These are phyloP conservation scores for Seriola aureovittata DNA, from an alignment of 2,113 vertebrate genomes.

Conservation along the genomic window DNA sequence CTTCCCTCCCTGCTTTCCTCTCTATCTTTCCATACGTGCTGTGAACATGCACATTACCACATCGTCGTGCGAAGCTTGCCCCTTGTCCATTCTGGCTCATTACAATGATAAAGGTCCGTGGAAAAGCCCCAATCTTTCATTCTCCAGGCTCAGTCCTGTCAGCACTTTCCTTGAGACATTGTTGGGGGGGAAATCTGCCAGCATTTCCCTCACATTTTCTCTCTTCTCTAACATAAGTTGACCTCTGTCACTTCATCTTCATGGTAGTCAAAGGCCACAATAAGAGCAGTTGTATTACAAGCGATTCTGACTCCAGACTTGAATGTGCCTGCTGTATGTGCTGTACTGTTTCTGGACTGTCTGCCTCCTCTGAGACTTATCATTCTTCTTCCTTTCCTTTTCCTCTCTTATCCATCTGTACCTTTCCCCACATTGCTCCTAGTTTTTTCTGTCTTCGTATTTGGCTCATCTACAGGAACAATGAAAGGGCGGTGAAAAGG, in stretches of 20 bases:
- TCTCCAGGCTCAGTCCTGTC: conserved; percentile 45
- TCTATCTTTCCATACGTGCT: conserved; percentile 57
- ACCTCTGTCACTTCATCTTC: conserved; percentile 56
- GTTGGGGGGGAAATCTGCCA: conserved; percentile 34
- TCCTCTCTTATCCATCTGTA: conserved; percentile 16
- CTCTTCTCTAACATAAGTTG: conserved; percentile 31
- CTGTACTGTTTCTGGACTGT: background rate
- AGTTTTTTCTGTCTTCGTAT: background rate
- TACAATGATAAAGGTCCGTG: conserved; percentile 67
- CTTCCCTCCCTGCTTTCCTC: background rate
- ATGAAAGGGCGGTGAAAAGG: background rate
- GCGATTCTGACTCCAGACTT: conserved; percentile 37
- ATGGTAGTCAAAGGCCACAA: conserved; percentile 57
- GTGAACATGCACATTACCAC: conserved; percentile 59
- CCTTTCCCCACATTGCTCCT: background rate
- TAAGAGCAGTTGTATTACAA: conserved; percentile 57
- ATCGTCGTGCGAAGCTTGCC: conserved; percentile 38
- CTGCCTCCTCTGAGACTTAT: background rate
- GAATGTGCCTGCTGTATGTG: conserved; percentile 24
- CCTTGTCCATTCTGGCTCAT: conserved; percentile 61
- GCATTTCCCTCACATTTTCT: conserved; percentile 40
- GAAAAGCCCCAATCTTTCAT: conserved; percentile 61
- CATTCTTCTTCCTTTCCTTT: background rate
- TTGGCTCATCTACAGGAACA: conserved; percentile 9
- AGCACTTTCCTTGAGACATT: conserved; percentile 58